These are phyloP conservation scores for Aptenodytes patagonicus DNA, from an alignment of 2,113 vertebrate genomes.

Conservation along the genomic window DNA sequence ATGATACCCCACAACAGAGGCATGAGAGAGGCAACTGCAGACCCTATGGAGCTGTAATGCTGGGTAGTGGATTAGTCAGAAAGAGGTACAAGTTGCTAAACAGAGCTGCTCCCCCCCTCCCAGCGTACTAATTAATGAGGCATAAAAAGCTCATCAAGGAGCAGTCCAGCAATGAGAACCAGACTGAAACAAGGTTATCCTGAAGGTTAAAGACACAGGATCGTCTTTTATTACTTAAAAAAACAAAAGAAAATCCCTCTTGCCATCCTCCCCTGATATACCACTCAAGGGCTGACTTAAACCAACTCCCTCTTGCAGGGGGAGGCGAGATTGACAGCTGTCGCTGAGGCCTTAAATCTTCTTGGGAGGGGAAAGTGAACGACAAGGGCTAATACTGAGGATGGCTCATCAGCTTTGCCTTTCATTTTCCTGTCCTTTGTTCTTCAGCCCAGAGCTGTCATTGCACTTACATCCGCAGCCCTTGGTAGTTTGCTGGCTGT, in stretches of 20 bases:
- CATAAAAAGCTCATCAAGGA: conserved; percentile 71
- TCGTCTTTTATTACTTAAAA: conserved; percentile 42
- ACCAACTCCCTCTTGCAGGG: neutral
- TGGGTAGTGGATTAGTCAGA: conserved; percentile 4
- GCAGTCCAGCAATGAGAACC: conserved; percentile 50
- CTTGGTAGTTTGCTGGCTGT: neutral
- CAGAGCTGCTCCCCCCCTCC: neutral
- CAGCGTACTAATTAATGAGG: conserved; percentile 68
- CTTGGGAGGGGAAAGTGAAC: neutral
- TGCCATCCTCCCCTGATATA: neutral
- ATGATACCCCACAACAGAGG: neutral
- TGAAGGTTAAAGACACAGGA: conserved; percentile 63
- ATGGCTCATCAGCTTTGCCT: conserved; percentile 2
- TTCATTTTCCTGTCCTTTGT: conserved; percentile 9
- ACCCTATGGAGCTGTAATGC: neutral
- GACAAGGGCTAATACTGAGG: neutral
- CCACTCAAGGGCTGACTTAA: neutral
- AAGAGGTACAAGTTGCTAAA: conserved; percentile 33
- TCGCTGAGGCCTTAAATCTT: neutral
- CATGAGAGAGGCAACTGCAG: neutral
- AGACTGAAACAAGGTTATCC: conserved; percentile 61
- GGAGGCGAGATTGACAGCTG: neutral
- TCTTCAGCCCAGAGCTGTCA: neutral
- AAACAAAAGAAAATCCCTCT: neutral
- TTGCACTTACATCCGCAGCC: neutral